Evolutionary conservation across 1,140 invertebrate species (phyloP).

Genomic region (Heliconius congener): DNA sequence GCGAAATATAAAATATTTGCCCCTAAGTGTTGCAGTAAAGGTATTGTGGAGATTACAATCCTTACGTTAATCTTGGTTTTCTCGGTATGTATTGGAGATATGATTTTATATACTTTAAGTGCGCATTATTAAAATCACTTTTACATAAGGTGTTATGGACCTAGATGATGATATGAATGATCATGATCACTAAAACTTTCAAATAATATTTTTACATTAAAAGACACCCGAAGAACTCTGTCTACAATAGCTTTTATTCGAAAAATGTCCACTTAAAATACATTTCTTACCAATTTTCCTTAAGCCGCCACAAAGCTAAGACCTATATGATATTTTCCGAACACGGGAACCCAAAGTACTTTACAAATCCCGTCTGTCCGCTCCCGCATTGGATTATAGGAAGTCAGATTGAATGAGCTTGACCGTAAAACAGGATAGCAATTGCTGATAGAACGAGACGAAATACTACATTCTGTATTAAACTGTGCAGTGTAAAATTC

Average conservation of each 20-base stretch:
- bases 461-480: constrained; percentile 52
- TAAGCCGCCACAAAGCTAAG: constrained; percentile 48
- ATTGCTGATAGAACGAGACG: constrained; percentile 49
- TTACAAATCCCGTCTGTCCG: constrained; percentile 63
- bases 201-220: not conserved
- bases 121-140: too few relatives aligned
- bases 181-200: too few relatives aligned
- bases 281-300: constrained; percentile 50
- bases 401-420: constrained; percentile 64
- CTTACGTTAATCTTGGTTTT: too few relatives aligned
- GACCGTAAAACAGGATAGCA: constrained; percentile 52
- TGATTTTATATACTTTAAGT: too few relatives aligned
- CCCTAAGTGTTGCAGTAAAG: too few relatives aligned
- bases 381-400: constrained; percentile 69
- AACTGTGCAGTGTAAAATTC: constrained; percentile 73
- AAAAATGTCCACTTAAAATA: not conserved
- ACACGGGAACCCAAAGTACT: constrained; percentile 44
- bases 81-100: too few relatives aligned
- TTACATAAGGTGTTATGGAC: too few relatives aligned
- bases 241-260: not conserved
- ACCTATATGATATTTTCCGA: constrained; percentile 58
- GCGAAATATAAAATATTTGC: too few relatives aligned
- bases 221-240: not conserved
- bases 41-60: too few relatives aligned
- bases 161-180: too few relatives aligned